Evolutionary conservation across 1,140 invertebrate species (phyloP).

Genomic region (Cydia amplana): DNA sequence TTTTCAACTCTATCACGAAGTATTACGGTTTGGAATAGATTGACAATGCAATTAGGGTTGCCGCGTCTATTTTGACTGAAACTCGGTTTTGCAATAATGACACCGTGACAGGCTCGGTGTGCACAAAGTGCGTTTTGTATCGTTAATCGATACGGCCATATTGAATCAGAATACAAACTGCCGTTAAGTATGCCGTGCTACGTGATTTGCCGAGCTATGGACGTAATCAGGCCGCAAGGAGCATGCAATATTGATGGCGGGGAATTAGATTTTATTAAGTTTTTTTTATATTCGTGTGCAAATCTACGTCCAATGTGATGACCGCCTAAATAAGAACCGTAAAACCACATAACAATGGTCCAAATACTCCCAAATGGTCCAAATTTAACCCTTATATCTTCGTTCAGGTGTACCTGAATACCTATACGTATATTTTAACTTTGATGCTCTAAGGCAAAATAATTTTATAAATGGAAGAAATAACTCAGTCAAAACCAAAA

Average conservation of each 20-base stretch:
- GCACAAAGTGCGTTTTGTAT: constrained; percentile 68
- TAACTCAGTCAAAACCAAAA: too few relatives aligned
- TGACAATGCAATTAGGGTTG: constrained; percentile 35
- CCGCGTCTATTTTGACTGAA: constrained; percentile 51
- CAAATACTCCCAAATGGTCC: too few relatives aligned
- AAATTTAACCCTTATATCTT: too few relatives aligned
- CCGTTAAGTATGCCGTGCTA: constrained; percentile 51
- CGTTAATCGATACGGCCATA: constrained; percentile 65
- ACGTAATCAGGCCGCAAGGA: constrained; percentile 8
- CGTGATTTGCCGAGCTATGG: constrained; percentile 28
- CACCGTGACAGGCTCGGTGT: constrained; percentile 62
- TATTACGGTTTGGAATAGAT: constrained; percentile 40
- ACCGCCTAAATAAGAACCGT: too few relatives aligned
- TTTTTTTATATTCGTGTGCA: background rate
- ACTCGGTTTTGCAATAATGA: constrained; percentile 70
- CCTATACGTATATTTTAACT: too few relatives aligned
- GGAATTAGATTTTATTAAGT: background rate
- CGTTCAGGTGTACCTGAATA: too few relatives aligned
- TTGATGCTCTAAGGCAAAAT: too few relatives aligned
- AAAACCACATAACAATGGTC: too few relatives aligned
- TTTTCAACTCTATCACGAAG: constrained; percentile 39
- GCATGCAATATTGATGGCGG: constrained; percentile 1
- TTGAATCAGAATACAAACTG: constrained; percentile 63
- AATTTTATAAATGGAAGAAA: too few relatives aligned
- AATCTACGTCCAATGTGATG: too few relatives aligned